Evolutionary conservation across 2,888 invertebrate genomes (phyloP).

Genomic region (Macaria liturata): DNA sequence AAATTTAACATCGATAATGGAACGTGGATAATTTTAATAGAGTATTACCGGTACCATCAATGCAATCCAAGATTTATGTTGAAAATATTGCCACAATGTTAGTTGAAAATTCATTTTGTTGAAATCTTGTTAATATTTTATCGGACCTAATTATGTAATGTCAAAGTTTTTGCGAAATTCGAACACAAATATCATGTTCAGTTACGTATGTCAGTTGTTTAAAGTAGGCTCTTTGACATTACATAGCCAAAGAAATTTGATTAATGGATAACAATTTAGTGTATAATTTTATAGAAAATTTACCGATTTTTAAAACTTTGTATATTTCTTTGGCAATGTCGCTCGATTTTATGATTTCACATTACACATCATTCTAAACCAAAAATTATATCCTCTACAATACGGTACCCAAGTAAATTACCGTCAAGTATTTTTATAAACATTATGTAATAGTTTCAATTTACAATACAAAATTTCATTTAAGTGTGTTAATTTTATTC

Average conservation of each 20-base stretch:
- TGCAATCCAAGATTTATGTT: constrained; percentile 33
- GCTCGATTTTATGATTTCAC: constrained; percentile 58
- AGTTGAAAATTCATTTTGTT: constrained; percentile 22
- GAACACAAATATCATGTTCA: too few species aligned
- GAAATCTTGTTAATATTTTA: not conserved
- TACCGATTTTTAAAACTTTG: constrained; percentile 43
- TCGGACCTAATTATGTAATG: constrained; percentile 22
- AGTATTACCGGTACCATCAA: constrained; percentile 31
- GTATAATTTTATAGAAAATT: constrained; percentile 16
- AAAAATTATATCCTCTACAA: not conserved
- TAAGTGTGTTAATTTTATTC: too few species aligned
- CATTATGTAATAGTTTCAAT: too few species aligned
- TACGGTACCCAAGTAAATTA: not conserved
- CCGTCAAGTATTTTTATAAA: too few species aligned
- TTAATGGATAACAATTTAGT: not conserved
- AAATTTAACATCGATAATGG: constrained; percentile 13
- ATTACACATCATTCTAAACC: not conserved
- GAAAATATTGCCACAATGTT: constrained; percentile 30
- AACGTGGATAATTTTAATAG: constrained; percentile 27
- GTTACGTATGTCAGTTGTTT: too few species aligned
- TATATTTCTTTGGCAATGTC: constrained; percentile 51
- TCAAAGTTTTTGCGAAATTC: constrained; percentile 22
- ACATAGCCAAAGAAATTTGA: constrained; percentile 53
- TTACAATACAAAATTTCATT: too few species aligned
- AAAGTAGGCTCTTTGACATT: constrained; percentile 53